Evolutionary conservation across 1,140 invertebrate species (phyloP).

Genomic region (Hyphantria cunea): DNA sequence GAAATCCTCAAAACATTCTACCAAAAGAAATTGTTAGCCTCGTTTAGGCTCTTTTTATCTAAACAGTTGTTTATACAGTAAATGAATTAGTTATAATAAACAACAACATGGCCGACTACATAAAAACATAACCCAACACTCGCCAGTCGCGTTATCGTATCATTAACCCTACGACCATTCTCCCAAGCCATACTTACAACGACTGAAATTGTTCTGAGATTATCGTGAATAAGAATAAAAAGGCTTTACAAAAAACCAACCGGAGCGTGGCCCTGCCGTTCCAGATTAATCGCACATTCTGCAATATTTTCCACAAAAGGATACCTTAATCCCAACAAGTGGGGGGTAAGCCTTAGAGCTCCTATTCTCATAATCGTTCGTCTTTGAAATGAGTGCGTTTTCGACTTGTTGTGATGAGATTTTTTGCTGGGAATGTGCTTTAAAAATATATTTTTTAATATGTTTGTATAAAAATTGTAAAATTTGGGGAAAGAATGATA

Average conservation of each 20-base stretch:
- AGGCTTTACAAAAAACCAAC: constrained; percentile 62
- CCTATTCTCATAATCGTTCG: constrained; percentile 44
- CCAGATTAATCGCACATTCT: constrained; percentile 78
- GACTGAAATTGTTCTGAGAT: constrained; percentile 67
- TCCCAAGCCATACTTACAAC: constrained; percentile 7
- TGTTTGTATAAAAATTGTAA: too few relatives aligned
- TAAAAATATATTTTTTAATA: too few relatives aligned
- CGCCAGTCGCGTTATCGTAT: background rate
- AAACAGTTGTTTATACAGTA: background rate
- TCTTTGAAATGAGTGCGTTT: constrained; percentile 11
- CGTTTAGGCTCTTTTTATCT: background rate
- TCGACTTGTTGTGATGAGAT: background rate
- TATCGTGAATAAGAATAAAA: constrained; percentile 73
- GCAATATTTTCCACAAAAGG: constrained; percentile 78
- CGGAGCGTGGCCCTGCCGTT: constrained; percentile 52
- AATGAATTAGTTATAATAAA: background rate
- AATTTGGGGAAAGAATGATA: too few relatives aligned
- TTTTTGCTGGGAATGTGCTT: too few relatives aligned
- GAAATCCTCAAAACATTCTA: background rate
- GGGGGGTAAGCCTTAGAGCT: constrained; percentile 57
- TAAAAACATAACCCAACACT: background rate
- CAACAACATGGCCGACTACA: background rate
- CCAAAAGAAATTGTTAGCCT: background rate
- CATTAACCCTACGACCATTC: constrained; percentile 1
- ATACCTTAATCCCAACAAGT: constrained; percentile 77